Percentiles rank a stretch among this genome's conserved stretches.
phyloP scores from a whole-genome alignment of 2,797 vertebrate species.

The Microctenopoma lineatum region DNA sequence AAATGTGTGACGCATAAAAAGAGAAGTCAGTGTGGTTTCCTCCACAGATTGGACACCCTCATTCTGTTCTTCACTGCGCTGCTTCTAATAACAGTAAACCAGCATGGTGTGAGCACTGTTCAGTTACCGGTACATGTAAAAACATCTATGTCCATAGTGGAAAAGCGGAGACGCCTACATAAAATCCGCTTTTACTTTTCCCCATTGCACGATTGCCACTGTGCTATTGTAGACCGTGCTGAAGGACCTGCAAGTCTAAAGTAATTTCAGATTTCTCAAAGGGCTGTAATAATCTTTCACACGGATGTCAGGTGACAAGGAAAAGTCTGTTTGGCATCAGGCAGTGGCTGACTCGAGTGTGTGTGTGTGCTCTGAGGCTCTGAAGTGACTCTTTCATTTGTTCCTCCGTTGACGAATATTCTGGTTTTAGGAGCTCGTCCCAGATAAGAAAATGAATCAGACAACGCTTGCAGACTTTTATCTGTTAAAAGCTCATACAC shows the following conservation, averaged over 20 bases:
- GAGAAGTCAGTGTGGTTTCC: conserved; percentile 27
- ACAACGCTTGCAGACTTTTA: conserved; percentile 47
- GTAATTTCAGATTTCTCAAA: conserved; percentile 29
- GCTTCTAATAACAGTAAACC: conserved; percentile 27
- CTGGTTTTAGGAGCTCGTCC: background rate
- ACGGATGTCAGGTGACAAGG: conserved; percentile 20
- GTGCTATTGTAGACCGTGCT: conserved; percentile 30
- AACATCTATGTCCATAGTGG: conserved; percentile 32
- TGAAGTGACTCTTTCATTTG: background rate
- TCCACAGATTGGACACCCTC: conserved; percentile 6
- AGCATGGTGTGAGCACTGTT: conserved; percentile 31
- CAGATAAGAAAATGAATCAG: conserved; percentile 34
- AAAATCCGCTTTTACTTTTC: conserved; percentile 27
- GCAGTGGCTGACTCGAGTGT: too few species aligned
- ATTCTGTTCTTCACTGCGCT: background rate
- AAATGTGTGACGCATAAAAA: conserved; percentile 31
- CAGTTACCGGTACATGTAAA: conserved; percentile 39
- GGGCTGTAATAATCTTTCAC: conserved; percentile 22
- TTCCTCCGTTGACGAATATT: conserved; percentile 2
- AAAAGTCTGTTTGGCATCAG: background rate
- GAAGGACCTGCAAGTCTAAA: conserved; percentile 25
- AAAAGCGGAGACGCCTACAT: conserved; percentile 17
- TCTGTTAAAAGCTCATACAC: conserved; percentile 49
- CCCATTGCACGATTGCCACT: conserved; percentile 30
- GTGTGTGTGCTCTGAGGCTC: background rate